These are phyloP conservation scores for Phenganax subtilis DNA, from an alignment of 92 coral and sea anemone species.

Conservation along the genomic window DNA sequence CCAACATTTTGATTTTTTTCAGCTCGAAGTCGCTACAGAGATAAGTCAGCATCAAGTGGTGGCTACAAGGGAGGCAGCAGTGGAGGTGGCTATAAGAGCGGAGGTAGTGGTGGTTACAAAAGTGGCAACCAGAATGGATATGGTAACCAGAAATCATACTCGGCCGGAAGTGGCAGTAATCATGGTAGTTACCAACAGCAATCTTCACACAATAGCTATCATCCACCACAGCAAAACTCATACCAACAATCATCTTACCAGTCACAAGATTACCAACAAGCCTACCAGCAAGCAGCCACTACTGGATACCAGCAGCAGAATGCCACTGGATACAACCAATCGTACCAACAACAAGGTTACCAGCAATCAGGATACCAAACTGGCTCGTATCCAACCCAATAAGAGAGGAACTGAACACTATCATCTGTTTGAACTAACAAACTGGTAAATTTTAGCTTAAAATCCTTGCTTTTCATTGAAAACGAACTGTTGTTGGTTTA, in stretches of 20 bases:
- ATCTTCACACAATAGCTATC: conserved; percentile 43
- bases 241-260: conserved; percentile 49
- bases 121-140: conserved; percentile 38
- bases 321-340: not conserved
- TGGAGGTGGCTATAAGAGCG: conserved; percentile 48
- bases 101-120: conserved; percentile 35
- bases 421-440: not conserved
- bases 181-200: conserved; percentile 45
- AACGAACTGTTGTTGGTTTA: not conserved
- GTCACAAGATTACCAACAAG: conserved; percentile 51
- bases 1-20: conserved; percentile 5
- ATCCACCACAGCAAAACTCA: conserved; percentile 45
- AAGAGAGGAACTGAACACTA: not conserved
- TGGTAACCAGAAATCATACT: conserved; percentile 40
- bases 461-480: not conserved
- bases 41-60: conserved; percentile 43
- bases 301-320: conserved; percentile 10
- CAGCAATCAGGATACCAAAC: conserved; percentile 7
- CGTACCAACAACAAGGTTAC: not conserved
- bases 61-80: conserved; percentile 50
- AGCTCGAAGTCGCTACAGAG: conserved; percentile 78
- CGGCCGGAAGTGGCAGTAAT: conserved; percentile 43
- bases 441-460: not conserved
- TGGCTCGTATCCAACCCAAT: conserved; percentile 14
- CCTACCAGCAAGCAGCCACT: conserved; percentile 11